Evolutionary conservation across 2,113 vertebrate genomes (phyloP), one percentile per base, ranked within the genome.

Genomic region (Catharus fuscescens): DNA sequence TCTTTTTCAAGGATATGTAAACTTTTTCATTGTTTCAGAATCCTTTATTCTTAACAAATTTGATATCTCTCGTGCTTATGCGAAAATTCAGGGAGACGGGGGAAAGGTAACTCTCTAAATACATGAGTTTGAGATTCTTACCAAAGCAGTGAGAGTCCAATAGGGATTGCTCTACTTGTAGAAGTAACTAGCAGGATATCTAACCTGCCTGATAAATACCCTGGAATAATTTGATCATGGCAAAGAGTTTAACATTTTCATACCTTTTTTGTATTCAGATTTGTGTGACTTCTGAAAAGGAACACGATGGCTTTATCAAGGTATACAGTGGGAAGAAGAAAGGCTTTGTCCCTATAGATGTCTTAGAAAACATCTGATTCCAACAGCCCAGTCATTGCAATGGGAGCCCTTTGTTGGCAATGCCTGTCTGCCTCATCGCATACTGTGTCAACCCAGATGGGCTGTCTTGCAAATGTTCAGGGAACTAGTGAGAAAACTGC

Each of bases 271-370:
- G 38, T 70, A 36, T 93, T 91, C 97, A 99, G 99, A 99, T 99
- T 85, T 99, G 99, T 62, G 98, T 99, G 96, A 98, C 98, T 97
- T 97, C 98, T 29, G 99, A 99, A 96, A 98, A 98, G 23, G 99
- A 99, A 79, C 97, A 90, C 3, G 97, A 98, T 1, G 99, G 99
- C 96, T 99, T 99, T 97, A 98, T 99, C 97, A 98, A 98, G 96
- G 99, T 99, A 86, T 97, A 97, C 94, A 98, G 99, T 7, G 99
- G 99, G 67, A 99, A 99, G 97, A 99, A 99, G 97, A 98, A 97
- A 96, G 99, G 99, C 82, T 99, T 98, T 5, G 98, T 99, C 69
- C 99, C 99, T 56, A 97, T 98, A 36, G 98, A 99, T 2, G 93
- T 99, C 85, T 98, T 99, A 78, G 99, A 99, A 96, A 98, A 98